Conservation (phyloP, 2,888 invertebrate genomes). For the Sceliomorpha sp. region DNA sequence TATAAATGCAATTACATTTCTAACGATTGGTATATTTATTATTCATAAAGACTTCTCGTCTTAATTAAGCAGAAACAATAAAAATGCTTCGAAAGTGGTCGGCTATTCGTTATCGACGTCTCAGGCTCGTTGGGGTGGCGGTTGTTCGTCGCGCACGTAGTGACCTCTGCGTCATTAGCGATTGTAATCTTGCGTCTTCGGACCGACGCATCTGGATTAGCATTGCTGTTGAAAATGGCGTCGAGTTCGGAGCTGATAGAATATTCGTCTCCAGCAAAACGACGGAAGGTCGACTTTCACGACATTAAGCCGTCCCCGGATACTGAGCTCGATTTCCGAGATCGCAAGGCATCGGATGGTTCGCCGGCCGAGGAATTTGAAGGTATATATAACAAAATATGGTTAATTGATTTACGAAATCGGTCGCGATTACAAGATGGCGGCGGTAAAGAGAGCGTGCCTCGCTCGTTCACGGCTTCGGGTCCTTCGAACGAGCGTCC, state of each 20-base stretch:
- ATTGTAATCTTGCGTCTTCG: too few relatives aligned
- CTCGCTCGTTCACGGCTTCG: constrained; percentile 58
- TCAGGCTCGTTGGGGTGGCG: too few relatives aligned
- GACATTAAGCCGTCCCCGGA: constrained; percentile 59
- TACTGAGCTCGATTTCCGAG: constrained; percentile 66
- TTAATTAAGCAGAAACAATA: too few relatives aligned
- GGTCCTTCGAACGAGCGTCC: constrained; percentile 50
- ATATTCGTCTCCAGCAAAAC: constrained; percentile 78
- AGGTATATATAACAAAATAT: constrained; percentile 74
- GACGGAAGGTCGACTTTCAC: constrained; percentile 75
- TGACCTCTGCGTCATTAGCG: too few relatives aligned
- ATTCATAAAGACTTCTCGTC: too few relatives aligned
- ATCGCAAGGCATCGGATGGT: constrained; percentile 60
- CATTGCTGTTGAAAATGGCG: constrained; percentile 80
- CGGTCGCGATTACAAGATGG: constrained; percentile 72
- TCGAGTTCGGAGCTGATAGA: constrained; percentile 78
- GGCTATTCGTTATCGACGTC: too few relatives aligned
- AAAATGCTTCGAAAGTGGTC: too few relatives aligned
- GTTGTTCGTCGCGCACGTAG: neutral
- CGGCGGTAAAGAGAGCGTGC: constrained; percentile 65
- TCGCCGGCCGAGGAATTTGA: constrained; percentile 69
- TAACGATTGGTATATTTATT: too few relatives aligned
- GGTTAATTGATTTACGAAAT: constrained; percentile 65
- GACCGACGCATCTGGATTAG: constrained; percentile 10
- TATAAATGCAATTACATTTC: too few relatives aligned